Conservation (phyloP, 2,888 invertebrate genomes). For the Rhingia campestris region DNA sequence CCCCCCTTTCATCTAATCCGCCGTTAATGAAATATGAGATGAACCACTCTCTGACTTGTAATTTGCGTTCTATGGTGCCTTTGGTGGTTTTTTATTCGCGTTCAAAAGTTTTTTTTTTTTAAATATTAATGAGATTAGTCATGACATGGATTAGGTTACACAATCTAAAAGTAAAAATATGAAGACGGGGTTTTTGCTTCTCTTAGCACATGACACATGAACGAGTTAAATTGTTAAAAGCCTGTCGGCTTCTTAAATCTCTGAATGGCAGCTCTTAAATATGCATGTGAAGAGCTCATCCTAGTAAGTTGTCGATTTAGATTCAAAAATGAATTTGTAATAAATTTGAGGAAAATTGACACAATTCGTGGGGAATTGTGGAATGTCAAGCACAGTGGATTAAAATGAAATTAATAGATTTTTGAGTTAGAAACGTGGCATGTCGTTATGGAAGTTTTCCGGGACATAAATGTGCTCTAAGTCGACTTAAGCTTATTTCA, state of each 20-base stretch:
- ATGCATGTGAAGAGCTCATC: constrained; percentile 14
- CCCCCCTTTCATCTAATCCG: not conserved
- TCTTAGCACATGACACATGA: constrained; percentile 14
- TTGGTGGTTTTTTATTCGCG: not conserved
- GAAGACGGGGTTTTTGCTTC: constrained; percentile 13
- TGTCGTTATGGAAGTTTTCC: no score
- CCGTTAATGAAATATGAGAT: constrained; percentile 46
- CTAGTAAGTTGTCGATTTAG: not conserved
- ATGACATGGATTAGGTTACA: not conserved
- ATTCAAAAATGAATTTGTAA: not conserved
- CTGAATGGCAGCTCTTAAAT: constrained; percentile 11
- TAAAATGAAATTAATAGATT: no score
- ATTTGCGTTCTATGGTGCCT: constrained; percentile 12
- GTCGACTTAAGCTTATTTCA: no score
- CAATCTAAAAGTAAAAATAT: constrained; percentile 3
- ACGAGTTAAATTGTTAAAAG: constrained; percentile 10
- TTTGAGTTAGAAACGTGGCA: no score
- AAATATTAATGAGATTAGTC: constrained; percentile 32
- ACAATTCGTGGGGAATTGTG: no score
- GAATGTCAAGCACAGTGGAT: no score
- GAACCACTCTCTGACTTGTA: constrained; percentile 31
- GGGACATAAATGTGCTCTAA: no score
- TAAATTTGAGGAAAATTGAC: no score
- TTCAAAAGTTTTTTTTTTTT: constrained; percentile 27
- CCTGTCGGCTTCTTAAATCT: constrained; percentile 5